Evolutionary conservation across 2,113 vertebrate species (phyloP).

Genomic region (Eonycteris spelaea): DNA sequence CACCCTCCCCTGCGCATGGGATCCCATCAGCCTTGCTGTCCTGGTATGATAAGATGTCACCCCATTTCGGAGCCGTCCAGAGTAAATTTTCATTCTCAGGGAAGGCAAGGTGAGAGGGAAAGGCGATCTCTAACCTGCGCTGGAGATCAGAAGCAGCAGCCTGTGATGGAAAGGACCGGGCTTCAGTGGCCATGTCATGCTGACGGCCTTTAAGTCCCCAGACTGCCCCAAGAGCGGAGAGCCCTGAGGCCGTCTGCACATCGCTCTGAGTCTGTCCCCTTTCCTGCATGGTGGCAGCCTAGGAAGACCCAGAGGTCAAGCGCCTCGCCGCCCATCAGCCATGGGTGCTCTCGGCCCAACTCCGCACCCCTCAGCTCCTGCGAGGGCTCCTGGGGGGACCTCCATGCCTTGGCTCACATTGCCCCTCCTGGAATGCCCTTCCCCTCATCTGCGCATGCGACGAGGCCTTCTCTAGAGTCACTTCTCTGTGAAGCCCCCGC

Average conservation of each 20-base stretch:
- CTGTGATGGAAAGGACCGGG: rapidly evolving
- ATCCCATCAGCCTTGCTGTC: background rate
- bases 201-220: background rate
- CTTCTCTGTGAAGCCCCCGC: background rate
- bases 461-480: background rate
- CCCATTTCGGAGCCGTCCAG: background rate
- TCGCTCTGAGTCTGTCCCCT: background rate
- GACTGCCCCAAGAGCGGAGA: rapidly evolving
- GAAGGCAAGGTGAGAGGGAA: background rate
- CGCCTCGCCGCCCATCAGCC: background rate
- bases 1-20: background rate
- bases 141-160: rapidly evolving
- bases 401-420: too few species aligned
- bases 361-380: rapidly evolving
- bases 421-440: rapidly evolving
- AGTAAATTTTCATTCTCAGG: background rate
- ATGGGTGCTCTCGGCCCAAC: rapidly evolving
- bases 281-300: rapidly evolving
- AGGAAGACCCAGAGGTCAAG: background rate
- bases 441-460: background rate
- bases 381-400: background rate
- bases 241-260: background rate
- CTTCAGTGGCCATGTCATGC: rapidly evolving
- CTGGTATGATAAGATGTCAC: background rate
- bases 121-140: background rate